Conservation (phyloP, 2,888 invertebrate species). For the Seira musarum region DNA sequence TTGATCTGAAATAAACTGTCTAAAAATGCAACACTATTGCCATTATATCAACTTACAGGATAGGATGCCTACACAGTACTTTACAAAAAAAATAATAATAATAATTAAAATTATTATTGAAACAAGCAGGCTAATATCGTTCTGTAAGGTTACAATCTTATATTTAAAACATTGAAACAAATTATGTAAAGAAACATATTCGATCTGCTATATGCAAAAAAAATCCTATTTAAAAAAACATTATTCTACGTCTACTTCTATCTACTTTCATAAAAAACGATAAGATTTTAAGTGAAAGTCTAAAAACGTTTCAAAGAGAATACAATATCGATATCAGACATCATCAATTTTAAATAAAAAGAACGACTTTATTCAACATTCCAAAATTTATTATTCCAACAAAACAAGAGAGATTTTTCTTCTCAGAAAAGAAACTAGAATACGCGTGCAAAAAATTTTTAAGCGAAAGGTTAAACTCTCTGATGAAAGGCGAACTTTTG, state of each 20-base stretch:
- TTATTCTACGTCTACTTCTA: not conserved
- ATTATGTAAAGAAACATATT: slow-evolving; percentile 10
- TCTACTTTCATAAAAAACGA: slow-evolving; percentile 7
- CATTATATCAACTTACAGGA: slow-evolving; percentile 63
- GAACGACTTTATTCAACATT: slow-evolving; percentile 5
- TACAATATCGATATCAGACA: slow-evolving; percentile 12
- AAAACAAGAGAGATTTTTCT: too few relatives aligned
- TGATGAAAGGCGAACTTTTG: too few relatives aligned
- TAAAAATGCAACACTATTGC: slow-evolving; percentile 60
- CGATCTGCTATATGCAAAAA: slow-evolving; percentile 6
- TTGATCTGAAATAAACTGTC: slow-evolving; percentile 69
- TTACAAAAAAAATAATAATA: slow-evolving; percentile 41
- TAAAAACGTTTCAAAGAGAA: not conserved
- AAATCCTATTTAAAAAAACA: slow-evolving; percentile 1
- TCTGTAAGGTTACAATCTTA: slow-evolving; percentile 50
- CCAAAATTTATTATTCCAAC: not conserved
- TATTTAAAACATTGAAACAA: slow-evolving; percentile 10
- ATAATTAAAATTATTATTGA: not conserved
- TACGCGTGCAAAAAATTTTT: not conserved
- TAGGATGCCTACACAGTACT: slow-evolving; percentile 63
- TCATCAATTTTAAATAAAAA: not conserved
- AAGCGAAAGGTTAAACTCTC: too few relatives aligned
- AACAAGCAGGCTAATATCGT: slow-evolving; percentile 50
- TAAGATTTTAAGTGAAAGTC: slow-evolving; percentile 4
- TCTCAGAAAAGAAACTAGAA: too few relatives aligned